These are phyloP conservation scores for Dufourea novaeangliae DNA, from an alignment of 1,140 invertebrate genomes.

Conservation along the genomic window DNA sequence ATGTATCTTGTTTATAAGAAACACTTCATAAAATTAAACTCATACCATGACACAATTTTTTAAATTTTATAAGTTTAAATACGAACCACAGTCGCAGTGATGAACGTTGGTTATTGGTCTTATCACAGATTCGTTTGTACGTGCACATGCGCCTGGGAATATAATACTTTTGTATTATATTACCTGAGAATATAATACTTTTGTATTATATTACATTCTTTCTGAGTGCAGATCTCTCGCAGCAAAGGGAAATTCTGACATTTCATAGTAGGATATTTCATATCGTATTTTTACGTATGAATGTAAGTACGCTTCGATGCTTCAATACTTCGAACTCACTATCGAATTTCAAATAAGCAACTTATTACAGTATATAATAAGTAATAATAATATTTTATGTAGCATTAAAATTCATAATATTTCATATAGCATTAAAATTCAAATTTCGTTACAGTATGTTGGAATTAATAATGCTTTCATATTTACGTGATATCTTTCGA, in stretches of 20 bases:
- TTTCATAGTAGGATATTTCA: slow-evolving; percentile 16
- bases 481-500: no score
- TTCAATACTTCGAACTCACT: no score
- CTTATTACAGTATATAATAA: no score
- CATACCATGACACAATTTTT: no score
- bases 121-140: not conserved
- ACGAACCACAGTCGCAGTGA: not conserved
- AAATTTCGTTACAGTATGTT: no score
- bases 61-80: not conserved
- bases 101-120: not conserved
- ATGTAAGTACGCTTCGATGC: slow-evolving; percentile 23
- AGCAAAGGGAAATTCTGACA: slow-evolving; percentile 25
- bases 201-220: slow-evolving; percentile 21
- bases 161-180: slow-evolving; percentile 22
- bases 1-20: no score
- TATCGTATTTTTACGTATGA: slow-evolving; percentile 17
- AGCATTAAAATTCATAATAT: no score
- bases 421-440: no score
- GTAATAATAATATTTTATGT: no score
- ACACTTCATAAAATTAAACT: no score
- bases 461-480: no score
- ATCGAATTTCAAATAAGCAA: slow-evolving; percentile 8
- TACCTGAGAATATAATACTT: slow-evolving; percentile 17
- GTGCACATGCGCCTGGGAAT: not conserved
- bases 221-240: slow-evolving; percentile 14